phyloP scores from a whole-genome alignment of 2,888 invertebrate genomes.

The Megastigmus dorsalis region DNA sequence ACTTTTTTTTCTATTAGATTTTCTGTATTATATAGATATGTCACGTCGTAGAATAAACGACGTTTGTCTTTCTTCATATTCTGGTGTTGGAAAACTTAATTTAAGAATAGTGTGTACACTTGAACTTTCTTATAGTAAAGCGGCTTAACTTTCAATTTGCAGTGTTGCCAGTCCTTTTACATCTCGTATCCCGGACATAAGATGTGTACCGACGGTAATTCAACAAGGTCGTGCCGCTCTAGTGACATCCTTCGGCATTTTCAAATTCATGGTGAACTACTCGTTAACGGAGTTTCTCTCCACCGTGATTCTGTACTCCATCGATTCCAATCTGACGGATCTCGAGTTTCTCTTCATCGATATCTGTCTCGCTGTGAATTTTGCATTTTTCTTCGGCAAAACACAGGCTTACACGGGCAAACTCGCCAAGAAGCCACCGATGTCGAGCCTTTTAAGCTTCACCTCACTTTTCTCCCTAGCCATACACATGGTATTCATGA shows the following conservation, averaged over 20 bases:
- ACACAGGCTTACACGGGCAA: constrained; percentile 76
- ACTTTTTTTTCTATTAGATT: too few species aligned
- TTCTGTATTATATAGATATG: too few species aligned
- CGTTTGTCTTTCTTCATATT: too few species aligned
- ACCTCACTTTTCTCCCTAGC: constrained; percentile 76
- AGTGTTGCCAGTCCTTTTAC: constrained; percentile 93
- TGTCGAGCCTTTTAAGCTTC: constrained; percentile 76
- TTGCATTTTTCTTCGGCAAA: constrained; percentile 81
- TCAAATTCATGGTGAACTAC: constrained; percentile 94
- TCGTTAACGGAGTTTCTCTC: constrained; percentile 92
- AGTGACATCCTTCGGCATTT: constrained; percentile 91
- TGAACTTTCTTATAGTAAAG: too few species aligned
- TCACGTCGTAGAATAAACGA: too few species aligned
- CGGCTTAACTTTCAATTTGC: constrained; percentile 47
- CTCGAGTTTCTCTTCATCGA: constrained; percentile 82
- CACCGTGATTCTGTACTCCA: constrained; percentile 84
- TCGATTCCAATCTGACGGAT: constrained; percentile 79
- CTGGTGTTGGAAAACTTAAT: too few species aligned
- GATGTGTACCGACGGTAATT: constrained; percentile 87
- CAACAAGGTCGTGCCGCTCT: constrained; percentile 90
- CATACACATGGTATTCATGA: constrained; percentile 76
- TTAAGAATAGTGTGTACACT: too few species aligned
- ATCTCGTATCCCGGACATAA: constrained; percentile 86
- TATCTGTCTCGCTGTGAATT: constrained; percentile 78
- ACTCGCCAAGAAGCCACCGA: constrained; percentile 76